phyloP scores from a whole-genome alignment of 2,888 invertebrate genomes.

The Pterostichus niger region DNA sequence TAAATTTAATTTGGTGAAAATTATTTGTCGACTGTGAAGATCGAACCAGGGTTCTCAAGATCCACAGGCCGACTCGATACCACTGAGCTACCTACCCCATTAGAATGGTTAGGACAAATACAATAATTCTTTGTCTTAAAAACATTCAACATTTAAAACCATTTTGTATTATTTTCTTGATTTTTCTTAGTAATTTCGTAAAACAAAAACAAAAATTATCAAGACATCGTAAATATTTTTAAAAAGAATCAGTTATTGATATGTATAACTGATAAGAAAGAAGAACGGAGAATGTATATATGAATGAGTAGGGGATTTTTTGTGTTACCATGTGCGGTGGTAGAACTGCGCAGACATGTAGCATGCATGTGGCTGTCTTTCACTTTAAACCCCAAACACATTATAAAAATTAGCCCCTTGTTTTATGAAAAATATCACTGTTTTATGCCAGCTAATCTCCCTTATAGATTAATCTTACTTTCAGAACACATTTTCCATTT shows the following conservation, averaged over 20 bases:
- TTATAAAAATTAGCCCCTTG: conserved; percentile 65
- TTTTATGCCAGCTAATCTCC: conserved; percentile 61
- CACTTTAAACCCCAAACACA: conserved; percentile 59
- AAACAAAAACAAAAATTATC: not conserved
- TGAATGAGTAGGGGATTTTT: not conserved
- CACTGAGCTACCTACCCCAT: too few relatives aligned
- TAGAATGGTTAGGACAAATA: too few relatives aligned
- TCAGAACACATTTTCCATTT: conserved; percentile 66
- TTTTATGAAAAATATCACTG: conserved; percentile 63
- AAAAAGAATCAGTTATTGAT: not conserved
- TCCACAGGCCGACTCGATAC: too few relatives aligned
- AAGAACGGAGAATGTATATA: not conserved
- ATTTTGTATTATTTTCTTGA: too few relatives aligned
- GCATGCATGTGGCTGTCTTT: conserved; percentile 39
- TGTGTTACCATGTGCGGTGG: not conserved
- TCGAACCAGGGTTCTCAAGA: too few relatives aligned
- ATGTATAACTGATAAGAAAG: not conserved
- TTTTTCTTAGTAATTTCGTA: too few relatives aligned
- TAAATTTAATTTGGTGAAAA: too few relatives aligned
- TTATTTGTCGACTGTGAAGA: too few relatives aligned
- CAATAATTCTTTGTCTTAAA: too few relatives aligned
- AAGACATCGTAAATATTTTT: not conserved
- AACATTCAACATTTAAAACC: too few relatives aligned
- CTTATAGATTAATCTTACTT: conserved; percentile 67
- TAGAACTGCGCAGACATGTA: conserved; percentile 8